Conservation (phyloP, 2,797 vertebrate species). For the Austrolebias charrua region DNA sequence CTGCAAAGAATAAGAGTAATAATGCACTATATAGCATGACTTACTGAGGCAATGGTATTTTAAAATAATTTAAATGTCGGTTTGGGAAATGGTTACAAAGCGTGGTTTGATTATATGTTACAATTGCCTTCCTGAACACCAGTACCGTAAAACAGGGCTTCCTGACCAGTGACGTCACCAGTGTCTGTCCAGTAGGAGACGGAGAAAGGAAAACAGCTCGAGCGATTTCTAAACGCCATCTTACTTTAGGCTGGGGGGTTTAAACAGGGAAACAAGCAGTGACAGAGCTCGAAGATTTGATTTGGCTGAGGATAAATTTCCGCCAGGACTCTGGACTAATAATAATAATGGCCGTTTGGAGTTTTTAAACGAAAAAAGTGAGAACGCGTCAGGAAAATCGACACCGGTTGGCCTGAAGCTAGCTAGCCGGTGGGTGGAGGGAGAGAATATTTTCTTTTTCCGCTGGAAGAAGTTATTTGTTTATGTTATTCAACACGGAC, state of each 20-base stretch:
- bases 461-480: conserved; percentile 74
- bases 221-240: conserved; percentile 70
- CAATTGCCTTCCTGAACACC: not conserved
- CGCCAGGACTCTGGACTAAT: not conserved
- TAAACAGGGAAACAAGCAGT: conserved; percentile 52
- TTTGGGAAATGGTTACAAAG: too few species aligned
- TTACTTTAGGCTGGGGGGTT: conserved; percentile 68
- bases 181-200: conserved; percentile 59
- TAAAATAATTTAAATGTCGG: too few species aligned
- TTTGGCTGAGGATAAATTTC: not conserved
- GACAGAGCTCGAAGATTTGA: not conserved
- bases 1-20: too few species aligned
- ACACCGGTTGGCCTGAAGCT: conserved; percentile 51
- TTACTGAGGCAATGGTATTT: too few species aligned
- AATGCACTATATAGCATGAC: too few species aligned
- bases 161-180: conserved; percentile 57
- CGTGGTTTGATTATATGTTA: not conserved
- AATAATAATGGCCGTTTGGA: conserved; percentile 31
- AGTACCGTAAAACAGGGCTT: too few species aligned
- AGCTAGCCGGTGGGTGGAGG: conserved; percentile 48
- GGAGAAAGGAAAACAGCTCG: conserved; percentile 21
- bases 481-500: conserved; percentile 75
- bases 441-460: conserved; percentile 32
- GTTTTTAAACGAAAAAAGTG: conserved; percentile 14
- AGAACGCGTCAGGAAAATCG: conserved; percentile 25